phyloP scores from a whole-genome alignment of 2,797 vertebrate genomes.

The Dicrostonyx torquatus region DNA sequence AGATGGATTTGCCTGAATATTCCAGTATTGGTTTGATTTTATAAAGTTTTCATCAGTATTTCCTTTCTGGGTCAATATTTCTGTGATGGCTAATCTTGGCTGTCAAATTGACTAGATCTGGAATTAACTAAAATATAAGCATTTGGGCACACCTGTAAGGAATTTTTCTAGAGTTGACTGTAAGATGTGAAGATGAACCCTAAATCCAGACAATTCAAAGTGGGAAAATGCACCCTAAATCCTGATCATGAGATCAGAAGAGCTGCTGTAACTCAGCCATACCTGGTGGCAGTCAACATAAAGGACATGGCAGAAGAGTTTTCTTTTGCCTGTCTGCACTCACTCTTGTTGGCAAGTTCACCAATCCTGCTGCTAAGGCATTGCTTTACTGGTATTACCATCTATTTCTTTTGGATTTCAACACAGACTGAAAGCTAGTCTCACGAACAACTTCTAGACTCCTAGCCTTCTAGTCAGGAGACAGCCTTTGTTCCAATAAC shows the following conservation, averaged over 20 bases:
- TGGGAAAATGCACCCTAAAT: not conserved
- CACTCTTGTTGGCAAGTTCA: not conserved
- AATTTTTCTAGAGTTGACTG: not conserved
- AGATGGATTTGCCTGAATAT: conserved; percentile 43
- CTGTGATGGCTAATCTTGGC: not conserved
- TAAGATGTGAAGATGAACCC: not conserved
- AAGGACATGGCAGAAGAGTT: not conserved
- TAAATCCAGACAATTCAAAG: not conserved
- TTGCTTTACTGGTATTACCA: not conserved
- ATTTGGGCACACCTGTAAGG: not conserved
- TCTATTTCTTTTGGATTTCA: not conserved
- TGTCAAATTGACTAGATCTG: not conserved
- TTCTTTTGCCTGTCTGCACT: not conserved
- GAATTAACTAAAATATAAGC: not conserved
- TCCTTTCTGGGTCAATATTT: conserved; percentile 46
- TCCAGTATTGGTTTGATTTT: conserved; percentile 44
- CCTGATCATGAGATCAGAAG: not conserved
- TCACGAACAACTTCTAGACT: too few relatives aligned
- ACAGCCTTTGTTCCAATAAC: not conserved
- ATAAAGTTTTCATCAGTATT: conserved; percentile 32
- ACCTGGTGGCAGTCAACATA: not conserved
- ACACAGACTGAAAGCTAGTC: not conserved
- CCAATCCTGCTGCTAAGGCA: not conserved
- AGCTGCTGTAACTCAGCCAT: not conserved
- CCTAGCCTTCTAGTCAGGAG: not conserved